A percentile compares a stretch with the other conserved stretches of the same genome.
phyloP scores from a whole-genome alignment of 2,113 vertebrate genomes.

The Tauraco erythrolophus region DNA sequence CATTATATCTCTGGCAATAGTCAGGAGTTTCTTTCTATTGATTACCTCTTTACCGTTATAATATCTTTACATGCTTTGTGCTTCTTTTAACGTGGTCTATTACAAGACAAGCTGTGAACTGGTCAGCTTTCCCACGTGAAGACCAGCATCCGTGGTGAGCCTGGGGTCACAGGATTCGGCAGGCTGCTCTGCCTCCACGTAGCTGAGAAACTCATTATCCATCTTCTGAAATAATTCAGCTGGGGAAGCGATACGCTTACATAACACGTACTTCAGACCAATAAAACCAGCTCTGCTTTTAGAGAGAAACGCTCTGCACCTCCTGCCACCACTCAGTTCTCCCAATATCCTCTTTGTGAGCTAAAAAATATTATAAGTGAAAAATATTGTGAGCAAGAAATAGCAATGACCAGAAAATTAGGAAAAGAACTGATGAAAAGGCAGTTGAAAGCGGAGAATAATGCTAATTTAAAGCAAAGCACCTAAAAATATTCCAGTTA shows the following conservation, averaged over 20 bases:
- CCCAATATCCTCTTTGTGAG: not conserved
- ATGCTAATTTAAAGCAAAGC: not conserved
- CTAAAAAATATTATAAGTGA: too few species aligned
- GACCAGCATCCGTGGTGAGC: not conserved
- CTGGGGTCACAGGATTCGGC: rapidly evolving
- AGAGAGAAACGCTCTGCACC: not conserved
- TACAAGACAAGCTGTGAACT: not conserved
- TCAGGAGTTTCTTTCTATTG: not conserved
- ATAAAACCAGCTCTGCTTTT: not conserved
- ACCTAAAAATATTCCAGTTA: not conserved
- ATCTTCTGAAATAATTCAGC: not conserved
- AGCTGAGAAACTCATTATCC: not conserved
- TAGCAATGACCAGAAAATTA: not conserved
- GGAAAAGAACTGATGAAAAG: not conserved
- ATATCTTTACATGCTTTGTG: not conserved
- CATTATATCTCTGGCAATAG: not conserved
- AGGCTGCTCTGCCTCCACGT: not conserved
- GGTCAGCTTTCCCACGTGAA: not conserved
- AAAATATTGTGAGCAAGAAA: not conserved
- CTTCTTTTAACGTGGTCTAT: not conserved
- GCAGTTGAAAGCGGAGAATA: not conserved
- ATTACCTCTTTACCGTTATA: not conserved
- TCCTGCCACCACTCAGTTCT: not conserved
- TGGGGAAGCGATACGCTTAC: not conserved
- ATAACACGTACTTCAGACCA: not conserved